Percentiles rank a stretch among this genome's conserved stretches.
Evolutionary conservation across 2,113 vertebrate genomes (phyloP).

Genomic region (Dryoscopus gambensis): DNA sequence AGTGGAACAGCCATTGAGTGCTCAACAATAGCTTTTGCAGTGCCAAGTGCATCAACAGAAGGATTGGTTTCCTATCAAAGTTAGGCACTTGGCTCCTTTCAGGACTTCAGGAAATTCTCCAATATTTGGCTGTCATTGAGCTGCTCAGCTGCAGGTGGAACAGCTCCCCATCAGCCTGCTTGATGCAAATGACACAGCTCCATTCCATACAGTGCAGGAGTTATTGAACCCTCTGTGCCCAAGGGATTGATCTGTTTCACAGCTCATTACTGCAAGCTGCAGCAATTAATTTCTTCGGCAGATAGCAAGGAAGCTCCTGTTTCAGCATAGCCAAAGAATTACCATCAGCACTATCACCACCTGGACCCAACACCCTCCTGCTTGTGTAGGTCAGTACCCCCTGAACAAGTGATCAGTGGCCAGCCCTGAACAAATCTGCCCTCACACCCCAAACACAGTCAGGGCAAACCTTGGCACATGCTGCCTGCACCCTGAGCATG

Average conservation of each 20-base stretch:
- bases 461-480: accelerated
- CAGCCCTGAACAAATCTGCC: not conserved
- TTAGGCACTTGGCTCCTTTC: not conserved
- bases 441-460: accelerated
- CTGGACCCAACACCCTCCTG: not conserved
- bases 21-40: not conserved
- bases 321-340: not conserved
- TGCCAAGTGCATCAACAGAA: slow-evolving; percentile 8
- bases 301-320: not conserved
- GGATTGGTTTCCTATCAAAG: not conserved
- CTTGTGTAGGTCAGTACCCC: accelerated
- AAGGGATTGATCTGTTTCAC: not conserved
- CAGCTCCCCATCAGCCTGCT: not conserved
- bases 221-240: not conserved
- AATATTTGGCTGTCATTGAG: not conserved
- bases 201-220: not conserved
- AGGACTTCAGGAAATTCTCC: not conserved
- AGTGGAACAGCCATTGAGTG: not conserved
- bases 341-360: not conserved
- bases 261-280: not conserved
- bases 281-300: not conserved
- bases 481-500: accelerated
- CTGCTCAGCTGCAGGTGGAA: not conserved
- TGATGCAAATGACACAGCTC: not conserved
- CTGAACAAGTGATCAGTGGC: not conserved